Conservation (phyloP, 2,888 invertebrate genomes). For the Tupiocoris notatus region DNA sequence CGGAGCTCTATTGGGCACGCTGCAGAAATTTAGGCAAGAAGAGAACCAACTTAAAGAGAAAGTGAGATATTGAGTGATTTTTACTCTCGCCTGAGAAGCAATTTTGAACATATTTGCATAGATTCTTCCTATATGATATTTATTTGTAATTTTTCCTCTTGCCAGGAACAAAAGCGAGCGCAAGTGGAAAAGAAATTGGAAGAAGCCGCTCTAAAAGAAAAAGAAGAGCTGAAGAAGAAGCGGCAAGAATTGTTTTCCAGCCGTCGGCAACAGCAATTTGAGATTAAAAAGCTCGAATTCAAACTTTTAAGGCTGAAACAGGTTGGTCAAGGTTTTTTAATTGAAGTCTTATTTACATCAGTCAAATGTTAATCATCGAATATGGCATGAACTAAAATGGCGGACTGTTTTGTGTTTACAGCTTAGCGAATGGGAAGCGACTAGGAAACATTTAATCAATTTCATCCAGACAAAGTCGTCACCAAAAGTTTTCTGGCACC, state of each 20-base stretch:
- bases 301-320: slow-evolving; percentile 86
- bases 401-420: slow-evolving; percentile 46
- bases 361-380: not conserved
- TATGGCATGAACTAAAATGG: not conserved
- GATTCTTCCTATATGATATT: not conserved
- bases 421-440: slow-evolving; percentile 77
- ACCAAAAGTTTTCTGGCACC: slow-evolving; percentile 85
- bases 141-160: slow-evolving; percentile 19
- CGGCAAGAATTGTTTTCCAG: slow-evolving; percentile 80
- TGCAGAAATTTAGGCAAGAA: slow-evolving; percentile 93
- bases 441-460: slow-evolving; percentile 72
- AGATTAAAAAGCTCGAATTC: slow-evolving; percentile 82
- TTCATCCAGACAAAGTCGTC: slow-evolving; percentile 85
- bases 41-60: slow-evolving; percentile 85
- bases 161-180: slow-evolving; percentile 75
- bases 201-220: slow-evolving; percentile 82
- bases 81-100: too few relatives aligned
- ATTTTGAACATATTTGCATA: not conserved
- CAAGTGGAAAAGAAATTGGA: slow-evolving; percentile 92
- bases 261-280: slow-evolving; percentile 81
- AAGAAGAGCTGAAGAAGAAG: slow-evolving; percentile 79
- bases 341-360: too few relatives aligned
- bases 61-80: too few relatives aligned
- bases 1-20: slow-evolving; percentile 88
- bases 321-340: too few relatives aligned